Conservation (phyloP, 2,888 invertebrate genomes). For the Auanema freiburgensis region DNA sequence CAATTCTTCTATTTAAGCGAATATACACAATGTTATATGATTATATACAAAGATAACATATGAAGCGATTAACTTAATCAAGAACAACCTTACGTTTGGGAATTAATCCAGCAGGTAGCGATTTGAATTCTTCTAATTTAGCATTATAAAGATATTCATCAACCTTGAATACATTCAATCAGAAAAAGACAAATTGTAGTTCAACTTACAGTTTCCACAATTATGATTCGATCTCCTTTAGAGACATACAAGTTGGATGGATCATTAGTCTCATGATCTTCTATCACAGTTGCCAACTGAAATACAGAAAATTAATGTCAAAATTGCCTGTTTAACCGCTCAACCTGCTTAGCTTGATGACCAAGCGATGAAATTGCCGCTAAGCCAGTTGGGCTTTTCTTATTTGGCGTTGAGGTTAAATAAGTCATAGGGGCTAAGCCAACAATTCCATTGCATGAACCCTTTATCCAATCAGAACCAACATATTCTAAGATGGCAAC, state of each 20-base stretch:
- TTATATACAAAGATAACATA: too few relatives aligned
- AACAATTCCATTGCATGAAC: constrained; percentile 32
- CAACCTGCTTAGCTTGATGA: constrained; percentile 14
- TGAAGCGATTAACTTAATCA: too few relatives aligned
- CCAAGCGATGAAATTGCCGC: constrained; percentile 25
- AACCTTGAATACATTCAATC: constrained; percentile 18
- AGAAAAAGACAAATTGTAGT: too few relatives aligned
- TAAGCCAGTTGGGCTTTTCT: constrained; percentile 30
- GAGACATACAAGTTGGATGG: constrained; percentile 45
- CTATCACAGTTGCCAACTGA: constrained; percentile 24
- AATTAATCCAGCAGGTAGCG: constrained; percentile 41
- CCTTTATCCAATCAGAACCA: constrained; percentile 42
- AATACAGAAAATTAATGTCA: background rate
- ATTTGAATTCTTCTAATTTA: constrained; percentile 41
- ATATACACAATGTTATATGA: too few relatives aligned
- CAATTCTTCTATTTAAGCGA: too few relatives aligned
- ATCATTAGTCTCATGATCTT: constrained; percentile 42
- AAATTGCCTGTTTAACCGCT: constrained; percentile 23
- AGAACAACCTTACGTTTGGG: constrained; percentile 23
- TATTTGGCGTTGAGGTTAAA: constrained; percentile 24
- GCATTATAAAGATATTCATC: constrained; percentile 40
- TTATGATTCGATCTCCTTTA: constrained; percentile 35
- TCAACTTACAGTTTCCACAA: constrained; percentile 39
- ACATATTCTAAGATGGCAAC: constrained; percentile 34
- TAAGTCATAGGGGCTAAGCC: constrained; percentile 54